phyloP scores from a whole-genome alignment of 2,888 invertebrate genomes.

The Zygaena filipendulae region DNA sequence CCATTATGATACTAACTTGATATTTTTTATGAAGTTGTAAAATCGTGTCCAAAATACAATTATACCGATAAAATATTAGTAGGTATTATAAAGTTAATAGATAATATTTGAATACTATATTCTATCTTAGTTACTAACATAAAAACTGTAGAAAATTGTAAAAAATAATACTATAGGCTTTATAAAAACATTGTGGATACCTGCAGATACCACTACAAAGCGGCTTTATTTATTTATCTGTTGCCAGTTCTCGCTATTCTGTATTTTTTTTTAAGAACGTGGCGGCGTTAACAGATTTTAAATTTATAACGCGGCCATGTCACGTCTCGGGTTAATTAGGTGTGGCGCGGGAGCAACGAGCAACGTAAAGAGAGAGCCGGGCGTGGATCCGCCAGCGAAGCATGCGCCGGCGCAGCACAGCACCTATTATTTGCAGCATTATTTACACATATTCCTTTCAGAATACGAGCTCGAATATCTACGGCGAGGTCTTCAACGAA shows the following conservation, averaged over 20 bases:
- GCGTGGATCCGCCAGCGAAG: constrained; percentile 27
- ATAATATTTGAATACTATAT: no score
- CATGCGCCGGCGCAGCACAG: constrained; percentile 33
- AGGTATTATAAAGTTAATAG: no score
- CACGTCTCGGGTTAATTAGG: constrained; percentile 59
- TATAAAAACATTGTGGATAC: no score
- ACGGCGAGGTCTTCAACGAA: constrained; percentile 39
- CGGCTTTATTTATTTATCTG: constrained; percentile 18
- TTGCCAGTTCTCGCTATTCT: constrained; percentile 19
- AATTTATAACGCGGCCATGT: constrained; percentile 54
- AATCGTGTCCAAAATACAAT: no score
- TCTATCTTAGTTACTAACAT: no score
- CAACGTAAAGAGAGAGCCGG: no score
- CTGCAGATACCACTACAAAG: no score
- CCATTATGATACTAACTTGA: no score
- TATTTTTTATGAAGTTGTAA: no score
- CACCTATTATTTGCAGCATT: constrained; percentile 41
- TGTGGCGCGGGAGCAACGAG: constrained; percentile 28
- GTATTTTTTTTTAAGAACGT: constrained; percentile 29
- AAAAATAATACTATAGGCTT: no score
- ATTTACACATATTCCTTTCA: constrained; percentile 27
- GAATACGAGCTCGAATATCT: constrained; percentile 33
- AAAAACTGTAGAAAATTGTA: no score
- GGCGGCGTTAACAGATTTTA: constrained; percentile 42
- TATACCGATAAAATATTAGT: no score